Percentiles rank a stretch among this genome's conserved stretches.
Evolutionary conservation across 2,888 invertebrate genomes (phyloP).

Genomic region (Thera obeliscata): DNA sequence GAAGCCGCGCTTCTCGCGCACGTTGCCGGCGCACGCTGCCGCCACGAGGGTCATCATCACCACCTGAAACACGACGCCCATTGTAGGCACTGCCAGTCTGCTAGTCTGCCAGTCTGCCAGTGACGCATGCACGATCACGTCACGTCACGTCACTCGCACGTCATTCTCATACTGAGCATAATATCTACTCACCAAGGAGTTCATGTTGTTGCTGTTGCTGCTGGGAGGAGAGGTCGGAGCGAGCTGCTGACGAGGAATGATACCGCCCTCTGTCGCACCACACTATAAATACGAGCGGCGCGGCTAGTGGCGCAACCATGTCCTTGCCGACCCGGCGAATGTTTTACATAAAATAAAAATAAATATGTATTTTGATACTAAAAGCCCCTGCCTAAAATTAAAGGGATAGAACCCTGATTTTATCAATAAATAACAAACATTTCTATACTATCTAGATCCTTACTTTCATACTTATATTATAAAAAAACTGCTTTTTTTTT

Average conservation of each 20-base stretch:
- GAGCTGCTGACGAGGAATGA: constrained; percentile 20
- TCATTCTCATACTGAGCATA: background rate
- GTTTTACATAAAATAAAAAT: too few relatives aligned
- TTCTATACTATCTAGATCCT: too few relatives aligned
- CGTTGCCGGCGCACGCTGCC: constrained; percentile 43
- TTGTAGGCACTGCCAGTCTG: constrained; percentile 3
- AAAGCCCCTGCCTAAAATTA: too few relatives aligned
- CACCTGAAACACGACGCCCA: constrained; percentile 38
- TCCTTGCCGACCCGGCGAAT: constrained; percentile 9
- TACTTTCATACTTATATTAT: too few relatives aligned
- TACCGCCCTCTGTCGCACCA: constrained; percentile 14
- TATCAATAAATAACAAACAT: too few relatives aligned
- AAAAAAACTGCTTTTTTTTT: too few relatives aligned
- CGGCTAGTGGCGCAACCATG: constrained; percentile 24
- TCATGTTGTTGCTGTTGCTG: constrained; percentile 33
- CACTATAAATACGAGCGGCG: constrained; percentile 22
- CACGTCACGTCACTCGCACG: background rate
- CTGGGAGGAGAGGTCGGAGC: constrained; percentile 10
- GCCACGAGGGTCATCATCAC: constrained; percentile 34
- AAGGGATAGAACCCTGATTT: too few relatives aligned
- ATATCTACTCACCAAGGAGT: constrained; percentile 31
- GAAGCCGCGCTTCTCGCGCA: constrained; percentile 47
- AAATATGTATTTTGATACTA: too few relatives aligned
- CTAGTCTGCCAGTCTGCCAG: background rate
- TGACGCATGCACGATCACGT: too few relatives aligned